phyloP scores from a whole-genome alignment of 2,888 invertebrate genomes.

The Stictocephala bisonia region DNA sequence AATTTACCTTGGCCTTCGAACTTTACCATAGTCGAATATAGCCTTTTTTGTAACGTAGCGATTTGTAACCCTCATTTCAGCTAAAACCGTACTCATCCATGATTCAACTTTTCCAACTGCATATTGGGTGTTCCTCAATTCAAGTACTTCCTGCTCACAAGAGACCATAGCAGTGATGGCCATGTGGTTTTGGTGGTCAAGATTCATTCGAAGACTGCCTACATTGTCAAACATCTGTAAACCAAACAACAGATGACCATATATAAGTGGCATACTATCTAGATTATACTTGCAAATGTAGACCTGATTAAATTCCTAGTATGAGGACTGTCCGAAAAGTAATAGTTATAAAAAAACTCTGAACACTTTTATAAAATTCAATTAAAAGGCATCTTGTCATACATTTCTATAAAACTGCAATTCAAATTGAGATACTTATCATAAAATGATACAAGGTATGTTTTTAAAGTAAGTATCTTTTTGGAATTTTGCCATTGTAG shows the following conservation, averaged over 20 bases:
- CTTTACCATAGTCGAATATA: conserved; percentile 86
- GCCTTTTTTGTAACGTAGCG: conserved; percentile 88
- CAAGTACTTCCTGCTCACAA: conserved; percentile 87
- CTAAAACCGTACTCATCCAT: conserved; percentile 90
- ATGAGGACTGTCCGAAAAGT: no score
- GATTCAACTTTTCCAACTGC: conserved; percentile 89
- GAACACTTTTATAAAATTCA: no score
- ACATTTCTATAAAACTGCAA: no score
- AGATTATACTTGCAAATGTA: no score
- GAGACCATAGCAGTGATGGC: conserved; percentile 88
- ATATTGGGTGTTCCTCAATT: conserved; percentile 76
- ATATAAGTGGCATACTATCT: no score
- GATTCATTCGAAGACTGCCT: conserved; percentile 76
- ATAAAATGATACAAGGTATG: no score
- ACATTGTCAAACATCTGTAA: conserved; percentile 92
- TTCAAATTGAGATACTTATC: no score
- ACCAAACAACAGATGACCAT: conserved; percentile 37
- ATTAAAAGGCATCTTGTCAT: no score
- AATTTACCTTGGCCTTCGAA: conserved; percentile 71
- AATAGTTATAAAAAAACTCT: no score
- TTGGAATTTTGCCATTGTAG: no score
- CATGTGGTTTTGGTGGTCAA: conserved; percentile 74
- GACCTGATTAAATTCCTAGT: no score
- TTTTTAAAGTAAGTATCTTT: no score
- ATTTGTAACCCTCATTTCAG: conserved; percentile 87